phyloP scores from a whole-genome alignment of 1,140 invertebrate genomes.

The Zelostemma sp. region DNA sequence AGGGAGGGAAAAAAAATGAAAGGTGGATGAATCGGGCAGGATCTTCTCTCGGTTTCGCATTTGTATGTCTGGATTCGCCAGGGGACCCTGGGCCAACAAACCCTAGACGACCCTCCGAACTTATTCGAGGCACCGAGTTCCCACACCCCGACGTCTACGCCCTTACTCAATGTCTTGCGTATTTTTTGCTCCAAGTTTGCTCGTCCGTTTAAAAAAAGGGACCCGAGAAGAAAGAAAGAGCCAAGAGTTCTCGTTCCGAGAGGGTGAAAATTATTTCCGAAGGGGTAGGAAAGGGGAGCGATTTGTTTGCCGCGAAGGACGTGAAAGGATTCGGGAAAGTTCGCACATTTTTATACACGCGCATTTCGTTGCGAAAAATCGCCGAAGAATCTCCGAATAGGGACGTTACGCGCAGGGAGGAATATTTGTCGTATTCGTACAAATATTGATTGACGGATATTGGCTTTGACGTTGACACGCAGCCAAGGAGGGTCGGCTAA shows the following conservation, averaged over 20 bases:
- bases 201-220: conserved; percentile 27
- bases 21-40: conserved; percentile 19
- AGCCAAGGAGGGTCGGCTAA: conserved; percentile 12
- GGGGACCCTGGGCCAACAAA: conserved; percentile 22
- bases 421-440: conserved; percentile 11
- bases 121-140: conserved; percentile 11
- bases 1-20: conserved; percentile 25
- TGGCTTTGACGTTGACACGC: conserved; percentile 22
- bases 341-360: neutral
- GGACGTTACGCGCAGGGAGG: neutral
- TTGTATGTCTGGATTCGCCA: conserved; percentile 26
- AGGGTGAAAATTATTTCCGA: conserved; percentile 18
- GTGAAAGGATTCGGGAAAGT: conserved; percentile 22
- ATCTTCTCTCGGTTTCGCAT: conserved; percentile 17
- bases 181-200: conserved; percentile 39
- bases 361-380: neutral
- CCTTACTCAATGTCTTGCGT: conserved; percentile 36
- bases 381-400: neutral
- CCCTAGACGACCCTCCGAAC: conserved; percentile 23
- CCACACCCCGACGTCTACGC: conserved; percentile 16
- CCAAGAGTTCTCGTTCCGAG: neutral
- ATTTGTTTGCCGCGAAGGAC: conserved; percentile 6
- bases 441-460: conserved; percentile 29
- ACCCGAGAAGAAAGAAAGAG: neutral
- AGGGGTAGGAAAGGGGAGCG: neutral